These are phyloP conservation scores for Hylaea fasciaria DNA, from an alignment of 2,888 invertebrate genomes.

Conservation along the genomic window DNA sequence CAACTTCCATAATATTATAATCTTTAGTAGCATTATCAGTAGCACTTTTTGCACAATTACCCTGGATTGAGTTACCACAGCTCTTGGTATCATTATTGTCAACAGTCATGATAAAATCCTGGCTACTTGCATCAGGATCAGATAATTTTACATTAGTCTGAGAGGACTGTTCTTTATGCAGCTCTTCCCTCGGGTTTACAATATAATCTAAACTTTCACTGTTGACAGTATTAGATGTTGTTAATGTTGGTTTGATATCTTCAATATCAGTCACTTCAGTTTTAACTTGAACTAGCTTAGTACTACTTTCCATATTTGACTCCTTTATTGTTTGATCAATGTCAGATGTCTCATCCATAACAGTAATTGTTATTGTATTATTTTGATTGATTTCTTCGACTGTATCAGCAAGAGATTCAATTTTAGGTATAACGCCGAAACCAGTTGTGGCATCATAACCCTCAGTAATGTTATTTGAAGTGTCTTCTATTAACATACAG, in stretches of 20 bases:
- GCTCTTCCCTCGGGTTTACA: not conserved
- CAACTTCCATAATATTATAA: too few species aligned
- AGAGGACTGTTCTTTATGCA: not conserved
- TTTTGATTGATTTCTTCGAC: not conserved
- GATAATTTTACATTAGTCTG: conserved; percentile 1
- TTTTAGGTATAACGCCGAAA: not conserved
- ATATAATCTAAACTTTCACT: not conserved
- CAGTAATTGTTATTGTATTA: conserved; percentile 1
- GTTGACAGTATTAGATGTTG: not conserved
- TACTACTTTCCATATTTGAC: not conserved
- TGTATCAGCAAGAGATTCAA: conserved; percentile 5
- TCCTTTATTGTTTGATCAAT: not conserved
- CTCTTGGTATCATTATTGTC: too few species aligned
- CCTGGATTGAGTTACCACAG: too few species aligned
- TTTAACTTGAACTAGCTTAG: not conserved
- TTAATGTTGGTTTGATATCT: not conserved
- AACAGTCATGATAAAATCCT: not conserved
- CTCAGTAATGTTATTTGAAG: not conserved
- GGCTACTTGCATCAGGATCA: not conserved
- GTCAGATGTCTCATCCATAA: not conserved
- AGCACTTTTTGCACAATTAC: too few species aligned
- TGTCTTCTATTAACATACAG: conserved; percentile 5
- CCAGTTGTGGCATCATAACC: not conserved
- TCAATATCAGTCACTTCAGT: not conserved
- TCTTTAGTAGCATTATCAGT: too few species aligned